phyloP scores from a whole-genome alignment of 2,797 vertebrate species.

The Chiloscyllium punctatum region DNA sequence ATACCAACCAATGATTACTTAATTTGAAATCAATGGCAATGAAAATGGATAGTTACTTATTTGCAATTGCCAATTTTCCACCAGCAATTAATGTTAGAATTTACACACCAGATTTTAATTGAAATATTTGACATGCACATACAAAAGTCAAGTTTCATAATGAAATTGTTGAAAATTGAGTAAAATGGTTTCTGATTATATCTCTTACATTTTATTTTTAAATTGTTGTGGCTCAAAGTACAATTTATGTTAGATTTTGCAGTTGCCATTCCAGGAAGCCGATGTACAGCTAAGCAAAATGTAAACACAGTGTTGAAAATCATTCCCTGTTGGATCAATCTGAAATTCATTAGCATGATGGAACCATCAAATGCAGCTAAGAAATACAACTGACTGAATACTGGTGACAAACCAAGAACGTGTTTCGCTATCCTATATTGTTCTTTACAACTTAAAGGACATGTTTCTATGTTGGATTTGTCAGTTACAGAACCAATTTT shows the following conservation, averaged over 20 bases:
- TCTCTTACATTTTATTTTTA: neutral
- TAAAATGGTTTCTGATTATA: neutral
- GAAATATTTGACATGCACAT: neutral
- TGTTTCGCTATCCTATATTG: neutral
- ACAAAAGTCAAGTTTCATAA: neutral
- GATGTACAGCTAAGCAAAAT: neutral
- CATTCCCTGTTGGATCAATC: neutral
- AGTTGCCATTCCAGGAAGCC: neutral
- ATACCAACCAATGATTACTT: neutral
- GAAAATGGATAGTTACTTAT: neutral
- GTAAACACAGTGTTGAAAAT: neutral
- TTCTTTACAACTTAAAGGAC: neutral
- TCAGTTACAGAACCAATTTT: neutral
- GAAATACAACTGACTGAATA: neutral
- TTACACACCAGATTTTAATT: neutral
- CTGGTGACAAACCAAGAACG: neutral
- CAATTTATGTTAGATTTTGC: neutral
- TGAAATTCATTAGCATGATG: neutral
- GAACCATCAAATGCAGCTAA: neutral
- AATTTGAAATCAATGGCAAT: neutral
- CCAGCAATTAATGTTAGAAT: constrained; percentile 9
- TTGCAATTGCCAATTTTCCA: neutral
- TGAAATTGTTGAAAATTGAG: neutral
- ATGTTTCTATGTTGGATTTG: neutral
- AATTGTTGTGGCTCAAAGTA: neutral